phyloP scores from a whole-genome alignment of 2,113 vertebrate species.

The Tauraco erythrolophus region DNA sequence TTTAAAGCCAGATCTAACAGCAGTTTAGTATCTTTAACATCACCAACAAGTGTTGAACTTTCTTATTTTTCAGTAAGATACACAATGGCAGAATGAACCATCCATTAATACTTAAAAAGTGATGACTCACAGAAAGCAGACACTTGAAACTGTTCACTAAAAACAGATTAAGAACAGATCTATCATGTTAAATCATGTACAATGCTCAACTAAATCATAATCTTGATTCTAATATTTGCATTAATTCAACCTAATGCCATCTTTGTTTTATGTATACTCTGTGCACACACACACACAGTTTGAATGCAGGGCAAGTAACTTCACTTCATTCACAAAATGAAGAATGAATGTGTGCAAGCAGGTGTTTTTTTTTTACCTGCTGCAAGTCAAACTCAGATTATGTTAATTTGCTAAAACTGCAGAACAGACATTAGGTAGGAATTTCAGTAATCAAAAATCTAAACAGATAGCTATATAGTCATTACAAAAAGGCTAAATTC shows the following conservation, averaged over 20 bases:
- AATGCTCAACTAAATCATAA: not conserved
- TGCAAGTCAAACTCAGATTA: not conserved
- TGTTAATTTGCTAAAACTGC: not conserved
- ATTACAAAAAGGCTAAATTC: not conserved
- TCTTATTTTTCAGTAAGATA: not conserved
- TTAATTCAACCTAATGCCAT: not conserved
- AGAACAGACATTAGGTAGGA: not conserved
- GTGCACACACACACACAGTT: not conserved
- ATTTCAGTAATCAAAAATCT: not conserved
- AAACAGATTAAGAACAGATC: not conserved
- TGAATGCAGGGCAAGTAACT: not conserved
- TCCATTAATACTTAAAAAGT: not conserved
- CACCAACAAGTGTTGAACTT: not conserved
- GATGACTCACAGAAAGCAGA: not conserved
- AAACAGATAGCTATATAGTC: not conserved
- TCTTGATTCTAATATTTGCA: not conserved
- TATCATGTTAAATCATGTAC: rapidly evolving
- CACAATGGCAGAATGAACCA: not conserved
- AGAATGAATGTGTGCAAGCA: not conserved
- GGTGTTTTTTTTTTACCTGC: not conserved
- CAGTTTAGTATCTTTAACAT: not conserved
- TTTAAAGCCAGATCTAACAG: not conserved
- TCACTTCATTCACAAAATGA: not conserved
- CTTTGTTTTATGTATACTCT: not conserved
- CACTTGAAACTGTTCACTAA: not conserved